phyloP scores from a whole-genome alignment of 2,797 vertebrate species.

The Tauraco hartlaubi region DNA sequence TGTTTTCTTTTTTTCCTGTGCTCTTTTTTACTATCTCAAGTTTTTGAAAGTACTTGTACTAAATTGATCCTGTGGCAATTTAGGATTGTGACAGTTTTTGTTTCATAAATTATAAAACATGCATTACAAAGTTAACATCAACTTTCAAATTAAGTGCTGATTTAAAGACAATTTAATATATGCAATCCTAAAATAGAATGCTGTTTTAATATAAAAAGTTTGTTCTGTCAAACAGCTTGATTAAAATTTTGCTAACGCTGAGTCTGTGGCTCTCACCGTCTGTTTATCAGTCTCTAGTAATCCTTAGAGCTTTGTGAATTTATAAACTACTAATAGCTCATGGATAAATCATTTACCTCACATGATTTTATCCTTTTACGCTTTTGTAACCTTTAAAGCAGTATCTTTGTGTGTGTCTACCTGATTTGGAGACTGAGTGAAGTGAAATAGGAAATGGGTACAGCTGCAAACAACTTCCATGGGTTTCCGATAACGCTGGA shows the following conservation, averaged over 20 bases:
- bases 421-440: conserved; percentile 69
- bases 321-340: neutral
- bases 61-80: neutral
- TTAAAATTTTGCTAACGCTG: neutral
- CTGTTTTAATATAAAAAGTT: neutral
- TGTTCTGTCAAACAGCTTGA: neutral
- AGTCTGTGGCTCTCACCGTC: neutral
- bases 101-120: neutral
- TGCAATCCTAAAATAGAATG: neutral
- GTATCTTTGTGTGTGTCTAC: conserved; percentile 55
- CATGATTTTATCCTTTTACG: conserved; percentile 55
- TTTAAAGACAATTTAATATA: neutral
- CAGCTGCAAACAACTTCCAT: conserved; percentile 89
- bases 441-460: conserved; percentile 87
- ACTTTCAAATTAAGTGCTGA: neutral
- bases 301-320: neutral
- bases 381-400: conserved; percentile 53
- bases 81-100: neutral
- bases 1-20: neutral
- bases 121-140: neutral
- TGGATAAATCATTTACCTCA: conserved; percentile 1
- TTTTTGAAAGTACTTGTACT: neutral
- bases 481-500: conserved; percentile 78
- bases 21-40: neutral
- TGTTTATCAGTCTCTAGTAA: neutral